Percentiles rank a stretch among this genome's conserved stretches.
phyloP scores from a whole-genome alignment of 2,797 vertebrate species.

The Argyrosomus regius region DNA sequence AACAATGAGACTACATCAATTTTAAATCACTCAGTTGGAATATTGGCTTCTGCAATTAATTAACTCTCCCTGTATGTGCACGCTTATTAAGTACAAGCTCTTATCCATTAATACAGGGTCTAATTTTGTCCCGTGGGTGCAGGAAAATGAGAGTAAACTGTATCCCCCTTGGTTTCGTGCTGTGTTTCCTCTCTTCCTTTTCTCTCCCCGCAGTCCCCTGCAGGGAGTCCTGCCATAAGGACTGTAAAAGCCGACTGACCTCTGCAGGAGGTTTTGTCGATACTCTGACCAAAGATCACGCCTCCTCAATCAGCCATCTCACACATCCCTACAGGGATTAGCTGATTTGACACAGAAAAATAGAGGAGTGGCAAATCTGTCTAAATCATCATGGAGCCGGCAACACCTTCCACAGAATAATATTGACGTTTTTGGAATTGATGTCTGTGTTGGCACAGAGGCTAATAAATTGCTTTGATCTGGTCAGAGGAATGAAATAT shows the following conservation, averaged over 20 bases:
- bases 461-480: constrained; percentile 64
- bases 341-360: constrained; percentile 49
- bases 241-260: constrained; percentile 48
- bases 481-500: constrained; percentile 50
- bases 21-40: neutral
- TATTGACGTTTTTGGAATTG: constrained; percentile 66
- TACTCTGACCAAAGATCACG: constrained; percentile 50
- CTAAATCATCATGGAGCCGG: constrained; percentile 44
- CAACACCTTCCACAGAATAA: constrained; percentile 37
- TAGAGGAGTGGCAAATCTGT: constrained; percentile 28
- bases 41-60: neutral
- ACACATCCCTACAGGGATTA: constrained; percentile 40
- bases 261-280: constrained; percentile 52
- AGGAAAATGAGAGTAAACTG: neutral
- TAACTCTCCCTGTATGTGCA: neutral
- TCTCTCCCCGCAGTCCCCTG: neutral
- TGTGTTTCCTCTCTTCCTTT: neutral
- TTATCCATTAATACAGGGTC: neutral
- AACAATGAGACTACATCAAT: neutral
- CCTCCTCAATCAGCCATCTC: constrained; percentile 48
- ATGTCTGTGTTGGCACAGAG: constrained; percentile 52
- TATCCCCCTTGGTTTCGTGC: neutral
- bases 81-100: neutral
- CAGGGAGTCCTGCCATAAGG: constrained; percentile 13
- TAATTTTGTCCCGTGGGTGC: neutral